phyloP scores from a whole-genome alignment of 2,797 vertebrate species.

The Perodicticus potto region DNA sequence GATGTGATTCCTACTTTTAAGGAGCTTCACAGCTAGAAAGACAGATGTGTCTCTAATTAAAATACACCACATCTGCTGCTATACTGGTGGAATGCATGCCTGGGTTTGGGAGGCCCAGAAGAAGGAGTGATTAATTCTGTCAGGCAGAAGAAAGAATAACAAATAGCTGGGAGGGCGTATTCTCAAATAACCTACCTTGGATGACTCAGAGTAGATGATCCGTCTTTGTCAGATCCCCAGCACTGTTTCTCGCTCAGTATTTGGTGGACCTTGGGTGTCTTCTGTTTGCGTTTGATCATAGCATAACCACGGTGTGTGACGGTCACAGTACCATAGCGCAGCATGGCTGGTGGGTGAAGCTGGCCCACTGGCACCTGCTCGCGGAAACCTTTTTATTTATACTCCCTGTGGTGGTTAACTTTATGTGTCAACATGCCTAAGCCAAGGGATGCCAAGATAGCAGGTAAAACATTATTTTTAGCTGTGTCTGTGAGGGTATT shows the following conservation, averaged over 20 bases:
- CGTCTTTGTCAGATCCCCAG: slow-evolving; percentile 16
- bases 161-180: not conserved
- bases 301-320: not conserved
- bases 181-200: not conserved
- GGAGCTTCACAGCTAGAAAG: not conserved
- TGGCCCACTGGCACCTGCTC: not conserved
- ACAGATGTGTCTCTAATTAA: slow-evolving; percentile 17
- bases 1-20: not conserved
- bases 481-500: not conserved
- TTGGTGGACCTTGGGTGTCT: not conserved
- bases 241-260: not conserved
- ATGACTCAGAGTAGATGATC: not conserved
- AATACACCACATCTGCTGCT: not conserved
- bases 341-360: not conserved
- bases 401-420: not conserved
- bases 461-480: not conserved
- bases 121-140: slow-evolving; percentile 26
- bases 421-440: not conserved
- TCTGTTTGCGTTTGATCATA: not conserved
- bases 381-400: not conserved
- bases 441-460: not conserved
- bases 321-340: not conserved
- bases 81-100: not conserved
- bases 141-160: slow-evolving; percentile 36
- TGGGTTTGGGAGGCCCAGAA: not conserved